Base-by-base conservation (phyloP, 1,140 invertebrate species). In the Drosophila novamexicana region DNA sequence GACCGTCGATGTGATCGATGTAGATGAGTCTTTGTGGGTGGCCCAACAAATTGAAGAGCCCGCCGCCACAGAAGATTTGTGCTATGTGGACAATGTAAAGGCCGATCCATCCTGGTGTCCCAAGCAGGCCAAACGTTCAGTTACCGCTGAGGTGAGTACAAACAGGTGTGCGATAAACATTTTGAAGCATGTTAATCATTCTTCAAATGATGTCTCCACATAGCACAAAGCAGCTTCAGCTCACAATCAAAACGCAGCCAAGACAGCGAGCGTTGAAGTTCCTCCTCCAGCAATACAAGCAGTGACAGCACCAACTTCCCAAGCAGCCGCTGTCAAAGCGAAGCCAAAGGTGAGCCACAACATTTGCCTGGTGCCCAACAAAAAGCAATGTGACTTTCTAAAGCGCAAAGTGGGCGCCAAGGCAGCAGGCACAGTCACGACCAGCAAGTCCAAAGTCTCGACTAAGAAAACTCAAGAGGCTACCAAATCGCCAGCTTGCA, bases 31-130 rank as follows among this genome's bases (percentile, higher is more conserved):
- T 3, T 0, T 16, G 7, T 82, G 75, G 73, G 1, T 10, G 36
- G 40, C 29, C 14, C 49, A 40, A 1, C 42, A 67, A 44, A 14
- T 36, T 9, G 69, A 42, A 29, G 36, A 39, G 7, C 1, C 40
- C 9, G 54, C 18, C 6, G 44, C 34, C 12, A 14, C 66, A 32
- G 74, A 88, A 6, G 80, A 91, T 74, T 53, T 91, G 39, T 44
- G 76, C 52, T 90, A 76, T 77, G 80, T 85, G 14, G 91, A 92
- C 63, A 92, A 92, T 67, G 73, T 90, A 0, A 91, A 88, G 16
- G 57, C 63, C 9, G 91, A 92, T 75, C 91, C 91, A 8, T 92
- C 91, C 10, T 92, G 91, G 91, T 75, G 76, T 71, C 91, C 91
- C 7, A 83, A 74, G 40, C 36, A 68, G 9, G 18, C 42, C 2